These are phyloP conservation scores for Dromococcyx pavoninus DNA, from an alignment of 2,797 vertebrate species.

Conservation along the genomic window DNA sequence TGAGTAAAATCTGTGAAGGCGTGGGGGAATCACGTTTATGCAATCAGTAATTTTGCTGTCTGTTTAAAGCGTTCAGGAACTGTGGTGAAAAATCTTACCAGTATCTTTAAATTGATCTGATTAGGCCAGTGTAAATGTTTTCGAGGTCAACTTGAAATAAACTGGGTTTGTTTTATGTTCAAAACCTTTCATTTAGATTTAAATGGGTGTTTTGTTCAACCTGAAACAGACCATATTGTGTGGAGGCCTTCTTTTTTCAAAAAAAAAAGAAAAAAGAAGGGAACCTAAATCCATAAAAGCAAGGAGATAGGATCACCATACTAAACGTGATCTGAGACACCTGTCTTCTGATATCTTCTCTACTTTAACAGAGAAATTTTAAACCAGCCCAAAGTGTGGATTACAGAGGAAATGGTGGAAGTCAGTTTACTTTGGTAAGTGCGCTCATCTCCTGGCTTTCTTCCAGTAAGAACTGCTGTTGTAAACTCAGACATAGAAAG, in stretches of 20 bases:
- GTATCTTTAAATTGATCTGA: not conserved
- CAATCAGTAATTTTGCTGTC: not conserved
- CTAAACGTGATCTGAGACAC: not conserved
- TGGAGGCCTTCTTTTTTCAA: not conserved
- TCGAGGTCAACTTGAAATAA: not conserved
- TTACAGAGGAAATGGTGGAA: not conserved
- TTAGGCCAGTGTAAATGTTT: not conserved
- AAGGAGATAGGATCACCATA: not conserved
- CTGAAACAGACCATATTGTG: not conserved
- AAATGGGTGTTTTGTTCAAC: not conserved
- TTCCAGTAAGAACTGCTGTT: fast-evolving
- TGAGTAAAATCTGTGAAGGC: not conserved
- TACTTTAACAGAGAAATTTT: not conserved
- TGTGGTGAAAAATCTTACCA: not conserved
- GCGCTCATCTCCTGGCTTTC: not conserved
- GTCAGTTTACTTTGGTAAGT: not conserved
- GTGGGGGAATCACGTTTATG: not conserved
- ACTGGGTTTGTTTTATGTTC: not conserved
- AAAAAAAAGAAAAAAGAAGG: not conserved
- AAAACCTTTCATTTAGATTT: not conserved
- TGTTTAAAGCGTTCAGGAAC: not conserved
- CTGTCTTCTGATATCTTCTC: not conserved
- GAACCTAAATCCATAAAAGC: not conserved
- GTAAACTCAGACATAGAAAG: not conserved
- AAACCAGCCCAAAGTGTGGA: not conserved